Base-by-base conservation (phyloP, 92 coral and sea anemone species). In the Meandrina meandrites region DNA sequence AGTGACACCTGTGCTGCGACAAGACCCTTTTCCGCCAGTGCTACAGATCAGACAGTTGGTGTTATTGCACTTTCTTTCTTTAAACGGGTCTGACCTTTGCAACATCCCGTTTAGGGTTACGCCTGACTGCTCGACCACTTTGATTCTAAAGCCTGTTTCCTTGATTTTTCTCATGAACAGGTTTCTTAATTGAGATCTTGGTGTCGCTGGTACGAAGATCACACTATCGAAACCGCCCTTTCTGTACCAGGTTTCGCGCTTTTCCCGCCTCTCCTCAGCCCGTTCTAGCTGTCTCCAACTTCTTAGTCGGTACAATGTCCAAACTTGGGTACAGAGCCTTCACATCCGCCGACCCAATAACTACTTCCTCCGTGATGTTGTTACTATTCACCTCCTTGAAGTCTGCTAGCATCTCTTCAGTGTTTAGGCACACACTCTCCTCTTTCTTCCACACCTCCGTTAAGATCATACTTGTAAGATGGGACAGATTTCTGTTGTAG, bases 201-300 rank as follows among this genome's bases (percentile, higher is more conserved):
- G 93, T 19, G 89, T 82, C n/a, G 91, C 93, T 54, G 93, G 93
- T 54, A 87, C 93, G 71, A 83, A 91, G 11, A 87, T 90, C 56
- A 86, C 88, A 4, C 64, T 88, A 34, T 80, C 79, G 66, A 71
- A 71, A 8, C 91, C 91, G 22, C 87, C 94, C 47, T 79, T 79
- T 62, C 64, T 85, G 84, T 62, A 91, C 91, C 94, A 91, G 32
- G 75, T 67, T 28, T 81, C 73, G 50, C 69, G 50, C 48, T 56
- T 79, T 75, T 50, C 71, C 72, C 76, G 71, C 57, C 79, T 84
- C 89, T 87, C 79, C 53, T 51, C 69, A 64, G 60, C 88, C 68
- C 87, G 53, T 69, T 91, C 91, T 12, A 76, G 36, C 84, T 13
- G 45, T 50, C 34, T 76, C 84, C 86, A 73, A 5, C 45, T 32